Conservation (phyloP, 2,888 invertebrate species). For the Xestia c-nigrum region DNA sequence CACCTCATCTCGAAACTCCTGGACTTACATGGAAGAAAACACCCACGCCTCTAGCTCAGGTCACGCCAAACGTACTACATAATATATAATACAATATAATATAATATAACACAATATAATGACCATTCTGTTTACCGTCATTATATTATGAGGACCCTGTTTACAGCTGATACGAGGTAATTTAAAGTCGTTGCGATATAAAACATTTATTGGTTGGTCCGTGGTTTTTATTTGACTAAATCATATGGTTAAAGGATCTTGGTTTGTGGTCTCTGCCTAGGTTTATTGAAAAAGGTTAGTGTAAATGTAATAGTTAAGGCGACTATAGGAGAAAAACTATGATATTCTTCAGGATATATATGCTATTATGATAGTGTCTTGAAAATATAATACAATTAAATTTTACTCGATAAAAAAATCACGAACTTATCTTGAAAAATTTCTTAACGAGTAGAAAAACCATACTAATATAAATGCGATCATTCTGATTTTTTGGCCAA, state of each 20-base stretch:
- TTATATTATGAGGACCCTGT: constrained; percentile 38
- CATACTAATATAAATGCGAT: too few species aligned
- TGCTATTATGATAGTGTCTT: too few species aligned
- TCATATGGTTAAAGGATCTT: constrained; percentile 25
- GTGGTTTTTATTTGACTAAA: constrained; percentile 47
- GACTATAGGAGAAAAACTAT: too few species aligned
- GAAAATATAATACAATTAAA: too few species aligned
- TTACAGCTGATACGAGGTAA: constrained; percentile 32
- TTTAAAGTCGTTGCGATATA: constrained; percentile 35
- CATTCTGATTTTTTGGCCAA: too few species aligned
- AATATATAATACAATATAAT: constrained; percentile 51
- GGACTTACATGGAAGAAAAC: constrained; percentile 66
- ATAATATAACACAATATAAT: constrained; percentile 50
- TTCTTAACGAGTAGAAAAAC: too few species aligned
- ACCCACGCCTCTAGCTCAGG: constrained; percentile 62
- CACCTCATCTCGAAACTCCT: constrained; percentile 50
- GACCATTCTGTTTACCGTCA: constrained; percentile 59
- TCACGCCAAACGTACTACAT: constrained; percentile 66
- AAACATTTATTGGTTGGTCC: constrained; percentile 32
- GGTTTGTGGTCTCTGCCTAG: not conserved
- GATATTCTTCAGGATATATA: too few species aligned
- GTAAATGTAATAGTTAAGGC: too few species aligned
- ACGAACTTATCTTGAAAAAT: too few species aligned
- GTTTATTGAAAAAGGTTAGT: not conserved
- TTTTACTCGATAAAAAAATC: too few species aligned